Percentiles rank a stretch among this genome's conserved stretches.
Conservation (phyloP, 2,113 vertebrate species). For the Willisornis vidua region DNA sequence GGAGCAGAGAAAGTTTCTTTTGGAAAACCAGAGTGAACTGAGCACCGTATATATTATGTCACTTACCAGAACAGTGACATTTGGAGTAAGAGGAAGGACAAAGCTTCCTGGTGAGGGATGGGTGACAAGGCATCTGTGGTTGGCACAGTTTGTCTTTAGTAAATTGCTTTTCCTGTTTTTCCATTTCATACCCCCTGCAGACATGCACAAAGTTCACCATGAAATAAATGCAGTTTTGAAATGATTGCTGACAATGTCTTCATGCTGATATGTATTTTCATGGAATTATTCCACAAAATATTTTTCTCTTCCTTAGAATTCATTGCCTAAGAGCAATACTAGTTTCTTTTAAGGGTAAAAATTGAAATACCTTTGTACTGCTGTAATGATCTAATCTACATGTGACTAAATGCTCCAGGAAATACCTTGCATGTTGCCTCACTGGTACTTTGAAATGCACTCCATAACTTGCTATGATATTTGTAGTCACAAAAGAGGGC, state of each 20-base stretch:
- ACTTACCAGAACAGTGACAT: neutral
- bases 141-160: neutral
- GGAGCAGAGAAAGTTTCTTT: neutral
- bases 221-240: slow-evolving; percentile 40
- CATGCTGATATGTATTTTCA: neutral
- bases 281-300: neutral
- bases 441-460: neutral
- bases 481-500: neutral
- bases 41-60: neutral
- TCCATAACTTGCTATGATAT: neutral
- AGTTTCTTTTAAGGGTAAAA: neutral
- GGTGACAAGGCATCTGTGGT: neutral
- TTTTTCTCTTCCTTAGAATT: neutral
- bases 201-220: slow-evolving; percentile 10
- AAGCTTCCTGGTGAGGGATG: neutral
- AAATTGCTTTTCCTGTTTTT: neutral
- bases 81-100: neutral
- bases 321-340: neutral
- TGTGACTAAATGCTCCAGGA: slow-evolving; percentile 2
- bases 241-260: neutral
- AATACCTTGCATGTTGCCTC: neutral
- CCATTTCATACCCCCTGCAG: slow-evolving; percentile 1
- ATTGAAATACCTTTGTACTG: neutral
- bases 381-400: slow-evolving; percentile 27
- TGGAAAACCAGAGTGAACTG: neutral